Conservation (phyloP, 2,888 invertebrate genomes). For the Thereva unica region DNA sequence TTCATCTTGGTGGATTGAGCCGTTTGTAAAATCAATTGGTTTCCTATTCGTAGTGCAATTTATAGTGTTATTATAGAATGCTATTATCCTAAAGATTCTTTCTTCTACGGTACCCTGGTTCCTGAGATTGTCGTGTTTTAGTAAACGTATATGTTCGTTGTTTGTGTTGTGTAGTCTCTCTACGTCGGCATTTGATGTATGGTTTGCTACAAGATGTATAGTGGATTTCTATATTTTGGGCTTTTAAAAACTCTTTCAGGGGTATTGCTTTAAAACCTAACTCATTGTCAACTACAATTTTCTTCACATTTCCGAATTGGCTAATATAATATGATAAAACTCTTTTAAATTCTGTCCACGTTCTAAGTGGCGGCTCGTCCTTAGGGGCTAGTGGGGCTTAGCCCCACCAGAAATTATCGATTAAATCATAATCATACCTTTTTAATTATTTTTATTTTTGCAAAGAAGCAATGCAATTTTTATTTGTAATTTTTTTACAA, state of each 20-base stretch:
- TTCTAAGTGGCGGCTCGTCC: too few species aligned
- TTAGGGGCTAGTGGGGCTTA: too few species aligned
- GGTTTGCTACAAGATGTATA: slow-evolving; percentile 41
- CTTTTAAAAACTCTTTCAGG: slow-evolving; percentile 39
- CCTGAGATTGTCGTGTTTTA: slow-evolving; percentile 39
- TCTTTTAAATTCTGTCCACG: slow-evolving; percentile 42
- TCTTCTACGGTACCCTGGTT: slow-evolving; percentile 40
- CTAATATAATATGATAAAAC: slow-evolving; percentile 38
- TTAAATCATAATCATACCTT: too few species aligned
- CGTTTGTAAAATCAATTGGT: slow-evolving; percentile 20
- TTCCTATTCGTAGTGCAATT: slow-evolving; percentile 33
- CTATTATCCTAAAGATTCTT: slow-evolving; percentile 42
- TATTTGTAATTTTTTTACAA: too few species aligned
- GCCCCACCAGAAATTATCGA: too few species aligned
- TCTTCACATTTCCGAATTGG: slow-evolving; percentile 38
- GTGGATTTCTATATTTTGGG: slow-evolving; percentile 39
- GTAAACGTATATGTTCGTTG: slow-evolving; percentile 43
- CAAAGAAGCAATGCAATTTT: too few species aligned
- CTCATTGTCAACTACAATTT: slow-evolving; percentile 41
- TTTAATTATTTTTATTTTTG: too few species aligned
- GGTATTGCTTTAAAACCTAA: slow-evolving; percentile 43
- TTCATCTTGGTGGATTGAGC: slow-evolving; percentile 20
- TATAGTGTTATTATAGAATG: slow-evolving; percentile 43
- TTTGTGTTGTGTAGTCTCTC: slow-evolving; percentile 43
- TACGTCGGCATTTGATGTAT: slow-evolving; percentile 42